A percentile compares a stretch with the other conserved stretches of the same genome.
These are phyloP conservation scores for Aricia artaxerxes DNA, from an alignment of 2,888 invertebrate genomes.

Conservation along the genomic window DNA sequence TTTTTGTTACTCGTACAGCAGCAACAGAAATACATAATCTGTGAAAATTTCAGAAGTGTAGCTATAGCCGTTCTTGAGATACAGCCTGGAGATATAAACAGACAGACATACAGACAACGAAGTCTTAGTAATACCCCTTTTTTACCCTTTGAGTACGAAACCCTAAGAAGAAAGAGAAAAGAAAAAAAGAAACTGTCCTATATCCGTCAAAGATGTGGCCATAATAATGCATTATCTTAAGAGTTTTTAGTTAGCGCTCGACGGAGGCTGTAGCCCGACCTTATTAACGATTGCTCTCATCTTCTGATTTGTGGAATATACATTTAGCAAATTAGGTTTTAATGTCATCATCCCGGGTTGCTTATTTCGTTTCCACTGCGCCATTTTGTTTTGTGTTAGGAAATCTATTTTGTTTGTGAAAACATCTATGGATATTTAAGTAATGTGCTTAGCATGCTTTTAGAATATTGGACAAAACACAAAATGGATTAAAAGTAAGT, in stretches of 20 bases:
- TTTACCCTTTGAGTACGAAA: too few relatives aligned
- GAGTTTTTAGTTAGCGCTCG: constrained; percentile 31
- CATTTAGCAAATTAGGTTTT: constrained; percentile 26
- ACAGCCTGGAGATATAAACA: too few relatives aligned
- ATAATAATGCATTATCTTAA: constrained; percentile 32
- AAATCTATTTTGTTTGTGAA: too few relatives aligned
- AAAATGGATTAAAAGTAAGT: neutral
- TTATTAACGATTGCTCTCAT: constrained; percentile 24
- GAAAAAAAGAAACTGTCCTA: neutral
- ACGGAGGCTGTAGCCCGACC: constrained; percentile 32
- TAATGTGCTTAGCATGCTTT: too few relatives aligned
- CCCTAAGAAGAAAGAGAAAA: neutral
- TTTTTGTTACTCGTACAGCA: too few relatives aligned
- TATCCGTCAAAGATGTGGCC: neutral
- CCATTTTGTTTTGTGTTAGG: neutral
- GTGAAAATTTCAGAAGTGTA: too few relatives aligned
- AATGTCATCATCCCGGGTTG: neutral
- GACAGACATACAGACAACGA: too few relatives aligned
- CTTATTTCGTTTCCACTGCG: neutral
- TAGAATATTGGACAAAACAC: neutral
- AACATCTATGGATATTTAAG: too few relatives aligned
- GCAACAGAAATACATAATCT: too few relatives aligned
- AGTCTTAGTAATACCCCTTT: too few relatives aligned
- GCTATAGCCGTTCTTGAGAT: too few relatives aligned
- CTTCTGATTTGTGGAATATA: constrained; percentile 9